Evolutionary conservation across 2,113 vertebrate species (phyloP).

Genomic region (Rhombomys opimus): DNA sequence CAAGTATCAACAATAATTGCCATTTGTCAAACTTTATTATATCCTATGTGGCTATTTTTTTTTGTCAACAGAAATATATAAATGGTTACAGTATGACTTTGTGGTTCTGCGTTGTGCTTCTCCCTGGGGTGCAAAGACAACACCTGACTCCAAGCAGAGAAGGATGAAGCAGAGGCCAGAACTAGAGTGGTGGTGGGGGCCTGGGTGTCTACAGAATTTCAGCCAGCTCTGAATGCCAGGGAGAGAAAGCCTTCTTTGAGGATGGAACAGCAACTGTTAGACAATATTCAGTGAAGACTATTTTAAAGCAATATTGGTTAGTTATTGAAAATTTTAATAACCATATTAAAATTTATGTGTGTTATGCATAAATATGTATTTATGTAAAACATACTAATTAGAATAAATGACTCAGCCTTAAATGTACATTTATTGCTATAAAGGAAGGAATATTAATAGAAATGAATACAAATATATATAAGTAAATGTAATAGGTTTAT

Average conservation of each 20-base stretch:
- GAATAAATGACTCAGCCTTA: not conserved
- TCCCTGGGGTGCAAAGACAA: no score
- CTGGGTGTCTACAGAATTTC: no score
- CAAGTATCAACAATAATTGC: not conserved
- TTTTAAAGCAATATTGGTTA: not conserved
- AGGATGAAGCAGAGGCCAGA: no score
- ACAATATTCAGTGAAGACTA: not conserved
- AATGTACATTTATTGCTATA: not conserved
- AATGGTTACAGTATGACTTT: not conserved
- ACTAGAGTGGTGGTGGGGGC: no score
- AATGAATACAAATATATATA: not conserved
- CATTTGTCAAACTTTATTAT: not conserved
- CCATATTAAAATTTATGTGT: not conserved
- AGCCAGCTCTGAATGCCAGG: no score
- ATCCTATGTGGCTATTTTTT: not conserved
- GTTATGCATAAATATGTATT: not conserved
- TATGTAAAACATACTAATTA: not conserved
- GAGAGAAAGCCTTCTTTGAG: no score
- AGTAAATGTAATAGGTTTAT: not conserved
- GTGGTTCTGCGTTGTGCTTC: no score
- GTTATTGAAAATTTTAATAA: not conserved
- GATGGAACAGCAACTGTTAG: no score
- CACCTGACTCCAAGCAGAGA: no score
- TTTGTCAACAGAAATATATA: not conserved
- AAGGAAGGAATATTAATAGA: not conserved